phyloP scores from a whole-genome alignment of 2,888 invertebrate species.

The Schrankia costaestrigalis region DNA sequence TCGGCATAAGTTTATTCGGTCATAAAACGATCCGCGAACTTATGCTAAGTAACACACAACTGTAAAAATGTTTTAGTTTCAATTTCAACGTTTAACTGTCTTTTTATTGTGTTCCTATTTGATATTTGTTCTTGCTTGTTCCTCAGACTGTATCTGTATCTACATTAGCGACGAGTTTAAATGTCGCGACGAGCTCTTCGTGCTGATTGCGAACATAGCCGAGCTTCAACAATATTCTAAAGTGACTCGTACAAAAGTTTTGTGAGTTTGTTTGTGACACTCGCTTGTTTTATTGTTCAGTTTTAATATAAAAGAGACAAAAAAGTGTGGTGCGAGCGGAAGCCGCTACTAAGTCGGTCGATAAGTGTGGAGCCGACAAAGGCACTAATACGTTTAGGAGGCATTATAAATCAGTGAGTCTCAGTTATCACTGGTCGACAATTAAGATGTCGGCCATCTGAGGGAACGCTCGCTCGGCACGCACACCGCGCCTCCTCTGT shows the following conservation, averaged over 20 bases:
- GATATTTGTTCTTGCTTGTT: slow-evolving; percentile 16
- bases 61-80: slow-evolving; percentile 32
- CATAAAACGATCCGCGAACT: slow-evolving; percentile 37
- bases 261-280: slow-evolving; percentile 29
- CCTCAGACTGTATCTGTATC: slow-evolving; percentile 18
- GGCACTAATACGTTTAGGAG: slow-evolving; percentile 62
- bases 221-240: too few species aligned
- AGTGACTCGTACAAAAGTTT: slow-evolving; percentile 16
- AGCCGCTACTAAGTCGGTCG: slow-evolving; percentile 52
- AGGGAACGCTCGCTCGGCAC: slow-evolving; percentile 29
- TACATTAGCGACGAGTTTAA: slow-evolving; percentile 15
- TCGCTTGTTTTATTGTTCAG: slow-evolving; percentile 33
- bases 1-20: slow-evolving; percentile 30
- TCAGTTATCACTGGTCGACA: slow-evolving; percentile 64
- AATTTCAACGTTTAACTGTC: slow-evolving; percentile 16
- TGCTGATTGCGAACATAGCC: too few species aligned
- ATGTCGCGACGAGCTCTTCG: too few species aligned
- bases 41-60: slow-evolving; percentile 32
- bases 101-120: slow-evolving; percentile 24
- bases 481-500: slow-evolving; percentile 15
- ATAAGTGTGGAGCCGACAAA: slow-evolving; percentile 74
- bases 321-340: slow-evolving; percentile 51
- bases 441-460: slow-evolving; percentile 64
- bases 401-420: slow-evolving; percentile 72
- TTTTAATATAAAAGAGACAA: slow-evolving; percentile 39